Base-by-base conservation (phyloP, 1,140 invertebrate species). In the Holotrichia oblita region DNA sequence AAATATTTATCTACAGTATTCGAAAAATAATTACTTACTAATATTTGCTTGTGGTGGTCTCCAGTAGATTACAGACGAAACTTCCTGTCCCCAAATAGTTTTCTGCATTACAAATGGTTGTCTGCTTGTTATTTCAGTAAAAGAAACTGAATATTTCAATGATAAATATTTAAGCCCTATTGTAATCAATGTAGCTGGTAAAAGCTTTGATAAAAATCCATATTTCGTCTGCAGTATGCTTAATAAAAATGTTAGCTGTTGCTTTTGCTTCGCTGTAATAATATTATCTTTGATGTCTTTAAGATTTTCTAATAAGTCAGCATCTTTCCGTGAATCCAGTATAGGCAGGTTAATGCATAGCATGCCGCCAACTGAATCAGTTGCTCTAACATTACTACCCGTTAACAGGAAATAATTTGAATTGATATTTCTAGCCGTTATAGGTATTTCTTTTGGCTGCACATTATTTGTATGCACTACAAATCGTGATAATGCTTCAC, bases 1-100 rank as follows among this genome's bases (percentile, higher is more conserved):
- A n/a, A n/a, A n/a, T n/a, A n/a, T n/a, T n/a, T n/a, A n/a, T n/a
- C n/a, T n/a, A n/a, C n/a, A n/a, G n/a, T n/a, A n/a, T n/a, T n/a
- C n/a, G n/a, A n/a, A 22, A 42, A 55, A 44, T 17, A 24, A 48
- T 9, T 55, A 76, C 90, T 91, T 87, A 94, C 94, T 92, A 55
- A 94, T 94, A 85, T 95, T 95, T 27, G 93, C 93, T 85, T 95
- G 94, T 3, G 93, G 93, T 34, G 94, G 94, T 80, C 93, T 89
- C 91, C 94, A 95, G 80, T 93, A 93, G n/a, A 95, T 85, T 0
- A 93, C 90, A 78, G 89, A 89, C 20, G 90, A 89, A 0, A 95
- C 89, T 41, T 90, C 89, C 69, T 94, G 92, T 0, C 94, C 92
- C 89, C 93, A 94, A 7, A 91, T 89, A 24, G 85, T 85, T 0